These are phyloP conservation scores for Danio rerio DNA, from an alignment of 2,113 vertebrate species.

Conservation along the genomic window GRCz12tu NC_133198.1:27594001-27594500, in stretches of 20 bases:
- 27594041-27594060: slow-evolving; percentile 93
- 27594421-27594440: not conserved
- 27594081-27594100: not conserved
- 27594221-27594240: not conserved
- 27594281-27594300: slow-evolving; percentile 77
- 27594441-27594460: not conserved
- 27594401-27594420: slow-evolving; percentile 86
- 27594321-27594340: slow-evolving; percentile 95
- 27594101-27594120: not conserved
- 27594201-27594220: not conserved
- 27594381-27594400: slow-evolving; percentile 89
- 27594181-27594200: not conserved
- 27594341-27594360: slow-evolving; percentile 93
- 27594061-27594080: slow-evolving; percentile 80
- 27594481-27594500: slow-evolving; percentile 37
- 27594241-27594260: not conserved
- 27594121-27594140: not conserved
- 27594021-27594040: slow-evolving; percentile 95
- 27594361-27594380: slow-evolving; percentile 90
- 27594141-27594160: not conserved
- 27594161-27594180: not conserved
- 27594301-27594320: slow-evolving; percentile 95
- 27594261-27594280: not conserved
- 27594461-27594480: slow-evolving; percentile 5
- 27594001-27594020: not conserved